Percentiles rank a stretch among this genome's conserved stretches.
Conservation (phyloP, 2,797 vertebrate species). For the Hippopotamyrus pictus region DNA sequence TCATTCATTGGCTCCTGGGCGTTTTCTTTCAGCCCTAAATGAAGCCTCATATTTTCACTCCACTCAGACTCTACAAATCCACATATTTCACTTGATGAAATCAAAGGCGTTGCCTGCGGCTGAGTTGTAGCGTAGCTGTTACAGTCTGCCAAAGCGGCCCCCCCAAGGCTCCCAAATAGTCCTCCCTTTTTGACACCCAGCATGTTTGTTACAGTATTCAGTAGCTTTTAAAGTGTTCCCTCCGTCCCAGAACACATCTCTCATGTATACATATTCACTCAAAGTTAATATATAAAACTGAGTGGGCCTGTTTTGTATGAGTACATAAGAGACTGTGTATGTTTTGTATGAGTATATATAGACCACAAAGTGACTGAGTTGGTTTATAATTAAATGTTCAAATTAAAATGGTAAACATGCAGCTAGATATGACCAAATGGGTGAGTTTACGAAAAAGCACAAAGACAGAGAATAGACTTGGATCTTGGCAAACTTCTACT, state of each 20-base stretch:
- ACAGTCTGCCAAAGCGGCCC: constrained; percentile 39
- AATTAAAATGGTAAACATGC: neutral
- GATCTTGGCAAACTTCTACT: neutral
- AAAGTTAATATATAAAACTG: neutral
- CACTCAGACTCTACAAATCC: constrained; percentile 40
- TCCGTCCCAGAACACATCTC: constrained; percentile 10
- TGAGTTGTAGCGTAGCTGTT: constrained; percentile 43
- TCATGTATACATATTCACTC: neutral
- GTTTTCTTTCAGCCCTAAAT: constrained; percentile 41
- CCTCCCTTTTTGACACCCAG: constrained; percentile 20
- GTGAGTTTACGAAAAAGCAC: neutral
- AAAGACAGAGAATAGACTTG: neutral
- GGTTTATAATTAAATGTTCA: neutral
- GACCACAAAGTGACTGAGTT: neutral
- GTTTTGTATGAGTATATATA: neutral
- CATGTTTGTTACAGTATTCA: constrained; percentile 23
- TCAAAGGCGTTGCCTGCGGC: constrained; percentile 32
- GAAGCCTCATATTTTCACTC: constrained; percentile 32
- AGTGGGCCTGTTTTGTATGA: neutral
- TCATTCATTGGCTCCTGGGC: neutral
- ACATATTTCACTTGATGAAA: constrained; percentile 45
- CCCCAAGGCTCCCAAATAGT: neutral
- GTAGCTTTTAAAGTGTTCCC: constrained; percentile 12
- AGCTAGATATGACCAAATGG: neutral
- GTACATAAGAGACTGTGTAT: neutral